phyloP scores from a whole-genome alignment of 1,140 invertebrate species.

The Drosophila pruinosa region DNA sequence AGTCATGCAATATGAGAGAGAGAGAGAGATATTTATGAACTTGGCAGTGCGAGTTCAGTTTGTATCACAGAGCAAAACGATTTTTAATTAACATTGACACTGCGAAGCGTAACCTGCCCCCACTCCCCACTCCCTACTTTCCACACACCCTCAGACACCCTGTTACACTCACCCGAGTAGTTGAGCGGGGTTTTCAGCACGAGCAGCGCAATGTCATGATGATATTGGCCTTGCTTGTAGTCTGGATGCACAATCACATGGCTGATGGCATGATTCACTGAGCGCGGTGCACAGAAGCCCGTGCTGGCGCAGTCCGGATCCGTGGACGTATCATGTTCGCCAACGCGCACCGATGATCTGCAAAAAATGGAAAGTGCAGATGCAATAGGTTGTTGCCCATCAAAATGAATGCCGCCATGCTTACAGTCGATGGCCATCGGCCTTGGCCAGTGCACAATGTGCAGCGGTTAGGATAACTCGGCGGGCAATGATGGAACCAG shows the following conservation, averaged over 20 bases:
- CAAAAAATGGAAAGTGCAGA: constrained; percentile 39
- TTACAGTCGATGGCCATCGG: constrained; percentile 88
- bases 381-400: background rate
- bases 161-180: constrained; percentile 85
- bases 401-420: constrained; percentile 30
- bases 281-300: constrained; percentile 87
- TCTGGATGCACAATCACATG: constrained; percentile 88
- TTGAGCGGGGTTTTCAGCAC: constrained; percentile 87
- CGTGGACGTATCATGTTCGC: constrained; percentile 86
- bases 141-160: background rate
- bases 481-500: constrained; percentile 87
- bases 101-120: constrained; percentile 50
- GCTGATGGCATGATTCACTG: constrained; percentile 86
- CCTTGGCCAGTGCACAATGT: constrained; percentile 88
- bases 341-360: constrained; percentile 85
- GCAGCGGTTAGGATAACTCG: constrained; percentile 87
- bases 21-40: constrained; percentile 57
- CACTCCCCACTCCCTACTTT: background rate
- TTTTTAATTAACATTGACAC: constrained; percentile 75
- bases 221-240: constrained; percentile 87
- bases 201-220: constrained; percentile 87
- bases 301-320: constrained; percentile 87
- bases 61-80: constrained; percentile 71
- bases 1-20: constrained; percentile 46
- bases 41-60: constrained; percentile 40